These are phyloP conservation scores for Drosophila eohydei DNA, from an alignment of 2,888 invertebrate genomes.

Conservation along the genomic window DNA sequence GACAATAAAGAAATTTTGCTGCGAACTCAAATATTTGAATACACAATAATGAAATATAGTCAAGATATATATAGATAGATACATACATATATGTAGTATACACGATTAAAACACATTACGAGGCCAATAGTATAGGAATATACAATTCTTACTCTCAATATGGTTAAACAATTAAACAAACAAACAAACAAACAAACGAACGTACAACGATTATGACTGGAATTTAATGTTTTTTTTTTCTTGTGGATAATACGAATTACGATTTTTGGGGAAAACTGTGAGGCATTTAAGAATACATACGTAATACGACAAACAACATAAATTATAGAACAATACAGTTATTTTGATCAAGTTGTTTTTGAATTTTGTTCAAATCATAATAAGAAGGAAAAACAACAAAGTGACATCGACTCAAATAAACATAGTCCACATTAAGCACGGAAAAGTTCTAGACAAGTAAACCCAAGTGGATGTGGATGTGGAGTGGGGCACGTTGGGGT, in stretches of 20 bases:
- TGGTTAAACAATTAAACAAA: constrained; percentile 51
- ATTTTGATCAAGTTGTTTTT: constrained; percentile 43
- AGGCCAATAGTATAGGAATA: constrained; percentile 65
- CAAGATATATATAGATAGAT: constrained; percentile 34
- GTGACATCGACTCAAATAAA: constrained; percentile 31
- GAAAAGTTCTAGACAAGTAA: constrained; percentile 17
- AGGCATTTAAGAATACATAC: constrained; percentile 40
- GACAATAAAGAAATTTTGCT: constrained; percentile 30
- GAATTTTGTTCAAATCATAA: constrained; percentile 55
- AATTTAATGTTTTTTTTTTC: constrained; percentile 27
- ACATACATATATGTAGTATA: constrained; percentile 28
- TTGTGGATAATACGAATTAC: constrained; percentile 30
- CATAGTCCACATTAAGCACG: constrained; percentile 27
- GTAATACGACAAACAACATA: constrained; percentile 57
- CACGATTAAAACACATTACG: constrained; percentile 73
- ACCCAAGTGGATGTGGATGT: constrained; percentile 25
- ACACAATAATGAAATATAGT: constrained; percentile 38
- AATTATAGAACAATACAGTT: constrained; percentile 43
- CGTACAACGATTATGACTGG: constrained; percentile 76
- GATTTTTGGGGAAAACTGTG: constrained; percentile 35
- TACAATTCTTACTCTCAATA: constrained; percentile 52
- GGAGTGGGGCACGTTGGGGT: background rate
- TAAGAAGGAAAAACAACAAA: constrained; percentile 19
- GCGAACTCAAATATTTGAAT: constrained; percentile 14
- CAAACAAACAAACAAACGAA: constrained; percentile 68